Conservation (phyloP, 1,140 invertebrate species). For the Steinernema khuongi region DNA sequence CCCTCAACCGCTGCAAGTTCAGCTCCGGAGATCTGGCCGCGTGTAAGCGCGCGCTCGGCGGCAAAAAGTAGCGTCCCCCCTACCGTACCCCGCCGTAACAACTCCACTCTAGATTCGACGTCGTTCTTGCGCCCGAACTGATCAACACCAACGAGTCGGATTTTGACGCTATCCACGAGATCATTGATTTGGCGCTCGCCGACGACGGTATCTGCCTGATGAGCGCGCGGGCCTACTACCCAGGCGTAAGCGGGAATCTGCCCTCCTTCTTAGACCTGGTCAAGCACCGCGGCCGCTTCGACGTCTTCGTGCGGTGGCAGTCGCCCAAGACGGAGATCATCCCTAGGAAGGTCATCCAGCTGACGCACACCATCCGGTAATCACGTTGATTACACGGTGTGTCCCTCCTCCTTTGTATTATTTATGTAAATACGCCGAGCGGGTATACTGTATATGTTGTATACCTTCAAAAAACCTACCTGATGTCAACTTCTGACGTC, state of each 20-base stretch:
- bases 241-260: constrained; percentile 40
- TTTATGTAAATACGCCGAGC: constrained; percentile 12
- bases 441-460: constrained; percentile 10
- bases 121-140: constrained; percentile 52
- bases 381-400: background rate
- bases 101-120: constrained; percentile 39
- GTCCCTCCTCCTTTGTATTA: background rate
- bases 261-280: constrained; percentile 47
- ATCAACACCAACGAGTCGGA: constrained; percentile 44
- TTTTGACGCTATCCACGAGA: constrained; percentile 47
- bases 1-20: constrained; percentile 46
- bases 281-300: constrained; percentile 45
- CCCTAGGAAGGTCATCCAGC: constrained; percentile 51
- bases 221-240: constrained; percentile 49
- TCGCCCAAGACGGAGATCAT: constrained; percentile 48
- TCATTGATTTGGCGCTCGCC: constrained; percentile 43
- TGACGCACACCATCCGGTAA: constrained; percentile 50
- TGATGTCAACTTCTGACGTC: background rate
- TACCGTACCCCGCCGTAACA: constrained; percentile 10
- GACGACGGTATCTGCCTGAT: constrained; percentile 50
- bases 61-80: constrained; percentile 23
- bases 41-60: constrained; percentile 28
- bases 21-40: constrained; percentile 34
- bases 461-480: background rate
- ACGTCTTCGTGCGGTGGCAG: constrained; percentile 48